Evolutionary conservation across 2,888 invertebrate genomes (phyloP), one percentile per base, ranked within the genome.

Genomic region (Pollenia griseotomentosa): DNA sequence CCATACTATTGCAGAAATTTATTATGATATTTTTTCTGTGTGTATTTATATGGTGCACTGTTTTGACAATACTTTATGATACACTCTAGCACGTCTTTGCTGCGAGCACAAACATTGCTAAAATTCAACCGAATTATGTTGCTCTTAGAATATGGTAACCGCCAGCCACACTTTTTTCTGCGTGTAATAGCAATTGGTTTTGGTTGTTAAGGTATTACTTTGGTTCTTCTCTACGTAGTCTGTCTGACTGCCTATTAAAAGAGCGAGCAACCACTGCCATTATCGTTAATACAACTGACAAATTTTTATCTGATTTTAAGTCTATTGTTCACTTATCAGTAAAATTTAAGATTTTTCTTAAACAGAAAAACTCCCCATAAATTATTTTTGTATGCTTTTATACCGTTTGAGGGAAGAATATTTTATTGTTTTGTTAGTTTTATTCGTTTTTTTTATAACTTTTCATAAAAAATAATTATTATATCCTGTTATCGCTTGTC

Each of bases 241-340:
- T 33, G 48, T 14, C 12, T n/a, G 42, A 9, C 66, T n/a, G 42
- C 5, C 66, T 19, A 11, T 44, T 3, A 6, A 33, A 6, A 0
- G 33, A 33, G 0, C 1, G n/a, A 46, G 46, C 23, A 3, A 9
- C 23, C 19, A 57, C 59, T 46, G 46, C 46, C 46, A n/a, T 33
- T 46, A 66, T 9, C 46, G 59, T 68, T 42, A 33, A 61, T n/a
- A 61, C 19, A 61, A 57, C 59, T 70, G 51, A 61, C 51, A 68
- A 61, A 68, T 61, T 79, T 70, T 70, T 51, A 68, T 59, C 70
- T 53, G 61, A 55, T 51, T 70, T 59, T 51, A 57, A 33, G 57
- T 68, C 51, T 68, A 48, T 46, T 48, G 68, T 78, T 51, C 40
- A 48, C 42, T 68, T 68, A 48, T 68, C 8, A 59, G 66, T 0